These are phyloP conservation scores for Biston stratarius DNA, from an alignment of 2,888 invertebrate genomes.

Conservation along the genomic window DNA sequence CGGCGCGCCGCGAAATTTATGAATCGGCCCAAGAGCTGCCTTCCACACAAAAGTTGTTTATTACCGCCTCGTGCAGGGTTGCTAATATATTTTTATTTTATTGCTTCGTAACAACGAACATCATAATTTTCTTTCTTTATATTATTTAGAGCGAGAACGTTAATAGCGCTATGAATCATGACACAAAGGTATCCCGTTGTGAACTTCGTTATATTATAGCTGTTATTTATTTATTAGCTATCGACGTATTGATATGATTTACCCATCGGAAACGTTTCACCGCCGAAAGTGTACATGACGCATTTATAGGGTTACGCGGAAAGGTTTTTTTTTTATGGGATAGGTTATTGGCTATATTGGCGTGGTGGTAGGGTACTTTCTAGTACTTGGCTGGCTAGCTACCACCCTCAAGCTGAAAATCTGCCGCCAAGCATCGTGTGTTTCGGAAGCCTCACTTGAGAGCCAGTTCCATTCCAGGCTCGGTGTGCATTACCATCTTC, in stretches of 20 bases:
- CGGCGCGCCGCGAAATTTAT: slow-evolving; percentile 82
- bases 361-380: too few relatives aligned
- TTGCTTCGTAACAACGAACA: slow-evolving; percentile 64
- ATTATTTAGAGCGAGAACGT: slow-evolving; percentile 71
- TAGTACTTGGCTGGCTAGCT: too few relatives aligned
- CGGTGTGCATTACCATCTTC: too few relatives aligned
- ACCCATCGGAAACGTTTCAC: slow-evolving; percentile 13
- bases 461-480: too few relatives aligned
- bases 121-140: slow-evolving; percentile 75
- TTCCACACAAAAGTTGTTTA: slow-evolving; percentile 85
- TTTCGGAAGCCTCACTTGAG: too few relatives aligned
- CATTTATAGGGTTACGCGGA: too few relatives aligned
- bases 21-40: slow-evolving; percentile 80
- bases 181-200: slow-evolving; percentile 70
- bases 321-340: too few relatives aligned
- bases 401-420: too few relatives aligned
- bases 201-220: slow-evolving; percentile 71
- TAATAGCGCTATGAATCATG: slow-evolving; percentile 74
- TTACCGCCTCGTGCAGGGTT: slow-evolving; percentile 74
- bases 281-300: background rate
- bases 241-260: slow-evolving; percentile 52
- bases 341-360: too few relatives aligned
- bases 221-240: slow-evolving; percentile 69
- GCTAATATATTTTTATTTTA: slow-evolving; percentile 74
- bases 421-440: too few relatives aligned